Evolutionary conservation across 2,888 invertebrate genomes (phyloP), one percentile per base, ranked within the genome.

Genomic region (Drosophila setosimentum): DNA sequence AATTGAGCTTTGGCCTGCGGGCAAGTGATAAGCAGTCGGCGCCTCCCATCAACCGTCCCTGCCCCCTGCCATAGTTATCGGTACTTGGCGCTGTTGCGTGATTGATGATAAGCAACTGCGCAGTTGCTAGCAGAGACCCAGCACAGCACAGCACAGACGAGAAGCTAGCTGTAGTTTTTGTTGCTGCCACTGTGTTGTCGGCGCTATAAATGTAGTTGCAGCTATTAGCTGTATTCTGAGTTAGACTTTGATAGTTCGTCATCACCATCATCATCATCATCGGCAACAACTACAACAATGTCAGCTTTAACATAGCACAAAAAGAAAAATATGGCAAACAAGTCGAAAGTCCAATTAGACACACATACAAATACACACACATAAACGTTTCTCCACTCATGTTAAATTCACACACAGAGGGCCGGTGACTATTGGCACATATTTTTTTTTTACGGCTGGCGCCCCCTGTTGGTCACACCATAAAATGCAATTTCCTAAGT

Each of bases 331-430:
- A 73, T 69, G 72, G 83, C 86, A 86, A 86, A 89, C 88, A 90
- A 90, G 87, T 87, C 84, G 75, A 87, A 87, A 87, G 87, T 87
- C 90, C 90, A 86, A 87, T 59, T 67, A 76, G 4, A 61, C 40
- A 49, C 21, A 65, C 45, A 48, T 24, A 21, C 53, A 35, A 42
- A 40, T 29, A 37, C 27, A n/a, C 48, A 42, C 53, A 11, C 8
- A 42, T 51, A 60, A 50, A 51, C 37, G 60, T 76, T 76, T 76
- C 70, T 63, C 58, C 71, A 65, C 49, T 54, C 27, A 54, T 27
- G 27, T 35, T 18, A 18, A 35, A 49, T 33, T 40, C 35, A 45
- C 40, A 50, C 61, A 68, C 33, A 73, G 61, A 48, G 73, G 73
- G 57, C 55, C 55, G 54, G 53, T 49, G 58, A 75, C 63, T 64